Evolutionary conservation across 2,797 vertebrate genomes (phyloP).

Genomic region (Myotis daubentonii): DNA sequence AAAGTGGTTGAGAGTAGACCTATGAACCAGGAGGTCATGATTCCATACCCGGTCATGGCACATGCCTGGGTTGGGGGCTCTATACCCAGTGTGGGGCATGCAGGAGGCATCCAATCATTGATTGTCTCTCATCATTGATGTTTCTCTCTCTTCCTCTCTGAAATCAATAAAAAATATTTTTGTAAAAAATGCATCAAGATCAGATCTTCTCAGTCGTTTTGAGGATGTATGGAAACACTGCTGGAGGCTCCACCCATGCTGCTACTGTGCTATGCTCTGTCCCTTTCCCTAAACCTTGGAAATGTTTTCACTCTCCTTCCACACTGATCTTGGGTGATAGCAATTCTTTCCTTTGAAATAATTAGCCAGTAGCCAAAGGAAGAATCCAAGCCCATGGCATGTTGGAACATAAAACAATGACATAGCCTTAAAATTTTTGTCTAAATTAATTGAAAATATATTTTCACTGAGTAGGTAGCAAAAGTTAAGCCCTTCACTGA

Average conservation of each 20-base stretch:
- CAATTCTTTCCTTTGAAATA: neutral
- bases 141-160: too few species aligned
- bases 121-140: too few species aligned
- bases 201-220: neutral
- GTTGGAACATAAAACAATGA: neutral
- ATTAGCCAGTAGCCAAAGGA: neutral
- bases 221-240: neutral
- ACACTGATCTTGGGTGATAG: neutral
- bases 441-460: neutral
- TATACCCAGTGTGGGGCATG: too few species aligned
- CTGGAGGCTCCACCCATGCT: accelerated
- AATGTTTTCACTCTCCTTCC: neutral
- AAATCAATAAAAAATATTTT: too few species aligned
- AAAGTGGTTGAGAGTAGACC: too few species aligned
- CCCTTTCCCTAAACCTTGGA: neutral
- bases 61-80: too few species aligned
- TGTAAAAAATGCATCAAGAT: too few species aligned
- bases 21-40: too few species aligned
- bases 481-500: neutral
- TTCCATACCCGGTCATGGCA: too few species aligned
- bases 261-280: neutral
- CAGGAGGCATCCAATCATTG: too few species aligned
- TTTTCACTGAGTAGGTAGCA: neutral
- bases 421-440: neutral
- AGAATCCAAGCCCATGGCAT: neutral